Percentiles rank a stretch among this genome's conserved stretches.
These are phyloP conservation scores for Corbicula japonica DNA, from an alignment of 2,888 invertebrate species.

Conservation along the genomic window DNA sequence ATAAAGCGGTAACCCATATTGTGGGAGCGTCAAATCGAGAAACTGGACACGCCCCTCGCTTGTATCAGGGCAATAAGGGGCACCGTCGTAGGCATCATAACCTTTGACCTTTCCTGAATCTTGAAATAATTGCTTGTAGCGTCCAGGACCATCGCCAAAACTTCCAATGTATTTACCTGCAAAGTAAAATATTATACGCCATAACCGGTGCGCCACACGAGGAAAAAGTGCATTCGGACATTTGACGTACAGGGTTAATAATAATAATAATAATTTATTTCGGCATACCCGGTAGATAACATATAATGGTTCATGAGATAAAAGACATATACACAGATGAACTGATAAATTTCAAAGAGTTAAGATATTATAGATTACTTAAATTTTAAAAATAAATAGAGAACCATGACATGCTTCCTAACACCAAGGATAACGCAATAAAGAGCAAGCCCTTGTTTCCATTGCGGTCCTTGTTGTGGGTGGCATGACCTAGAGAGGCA, in stretches of 20 bases:
- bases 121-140: constrained; percentile 57
- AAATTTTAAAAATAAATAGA: too few species aligned
- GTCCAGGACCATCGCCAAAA: constrained; percentile 68
- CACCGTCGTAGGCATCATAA: constrained; percentile 68
- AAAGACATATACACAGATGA: too few species aligned
- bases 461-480: too few species aligned
- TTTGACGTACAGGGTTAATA: neutral
- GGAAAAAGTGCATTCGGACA: neutral
- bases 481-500: too few species aligned
- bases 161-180: constrained; percentile 60
- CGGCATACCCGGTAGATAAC: neutral
- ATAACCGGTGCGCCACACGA: neutral
- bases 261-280: neutral
- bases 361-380: too few species aligned
- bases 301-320: neutral
- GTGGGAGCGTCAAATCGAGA: constrained; percentile 63
- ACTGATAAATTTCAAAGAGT: too few species aligned
- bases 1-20: constrained; percentile 61
- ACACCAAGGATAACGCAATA: too few species aligned
- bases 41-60: constrained; percentile 60
- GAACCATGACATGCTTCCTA: too few species aligned
- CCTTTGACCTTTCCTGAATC: constrained; percentile 38
- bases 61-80: constrained; percentile 53
- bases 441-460: too few species aligned
- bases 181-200: neutral